Evolutionary conservation across 2,113 vertebrate genomes (phyloP), one percentile per base, ranked within the genome.

Genomic region (Macquaria australasica): DNA sequence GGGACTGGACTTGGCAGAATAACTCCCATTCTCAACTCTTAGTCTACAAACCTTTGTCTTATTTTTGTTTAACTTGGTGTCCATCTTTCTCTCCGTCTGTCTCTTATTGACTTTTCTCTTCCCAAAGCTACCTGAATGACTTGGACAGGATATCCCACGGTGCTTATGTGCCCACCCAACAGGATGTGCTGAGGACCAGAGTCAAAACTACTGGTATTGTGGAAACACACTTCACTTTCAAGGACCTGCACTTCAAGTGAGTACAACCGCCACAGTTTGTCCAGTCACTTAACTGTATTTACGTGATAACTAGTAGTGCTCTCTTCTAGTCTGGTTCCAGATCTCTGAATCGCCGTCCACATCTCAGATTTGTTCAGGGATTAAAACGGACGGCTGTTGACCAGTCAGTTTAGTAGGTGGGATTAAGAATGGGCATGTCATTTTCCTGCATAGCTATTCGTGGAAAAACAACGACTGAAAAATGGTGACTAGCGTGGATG

Each of bases 191-290:
- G 90, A 96, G 98, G 93, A 99, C 98, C 88, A 96, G 98, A 94
- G 98, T 99, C 91, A 99, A 99, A 96, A 99, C 98, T 56, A 99
- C 98, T 58, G 98, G 98, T 89, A 99, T 99, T 87, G 98, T 99
- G 90, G 98, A 99, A 95, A 99, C 98, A 20, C 98, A 99, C 93
- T 99, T 99, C 90, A 99, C 98, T 83, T 99, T 99, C 95, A 99
- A 99, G 95, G 98, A 99, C 91, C 97, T 99, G 91, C 98, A 99
- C 93, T 99, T 99, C 94, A 99, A 99, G 98, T 99, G 91, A 97
- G 97, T 96, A 45, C 60, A 77, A 34, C 58, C 21, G 8, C 18
- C 18, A 23, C 50, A 20, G 23, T 25, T n/a, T 20, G 48, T 63
- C 48, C 59, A 62, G 15, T 69, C n/a, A 31, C 48, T 58, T 11